phyloP scores from a whole-genome alignment of 2,113 vertebrate genomes.

The Sapayoa aenigma region DNA sequence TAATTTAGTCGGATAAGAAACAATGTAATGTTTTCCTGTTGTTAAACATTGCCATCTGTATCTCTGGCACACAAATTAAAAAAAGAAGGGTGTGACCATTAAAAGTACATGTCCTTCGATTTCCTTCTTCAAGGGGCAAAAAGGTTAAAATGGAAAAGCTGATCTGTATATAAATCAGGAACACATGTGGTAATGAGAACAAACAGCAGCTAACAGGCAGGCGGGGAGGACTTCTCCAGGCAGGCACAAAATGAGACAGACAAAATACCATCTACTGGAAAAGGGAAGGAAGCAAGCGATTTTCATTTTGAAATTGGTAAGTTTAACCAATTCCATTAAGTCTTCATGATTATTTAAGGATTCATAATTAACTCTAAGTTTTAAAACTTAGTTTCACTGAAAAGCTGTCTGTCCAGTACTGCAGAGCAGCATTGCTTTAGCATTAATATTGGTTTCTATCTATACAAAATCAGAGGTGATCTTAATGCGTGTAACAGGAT shows the following conservation, averaged over 20 bases:
- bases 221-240: not conserved
- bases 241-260: not conserved
- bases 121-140: slow-evolving; percentile 55
- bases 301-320: not conserved
- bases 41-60: slow-evolving; percentile 61
- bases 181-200: slow-evolving; percentile 56
- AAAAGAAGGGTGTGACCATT: slow-evolving; percentile 56
- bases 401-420: not conserved
- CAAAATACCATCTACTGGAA: slow-evolving; percentile 7
- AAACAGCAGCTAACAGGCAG: slow-evolving; percentile 52
- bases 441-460: not conserved
- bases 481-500: not conserved
- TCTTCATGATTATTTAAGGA: not conserved
- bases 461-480: not conserved
- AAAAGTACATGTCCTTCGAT: slow-evolving; percentile 54
- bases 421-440: not conserved
- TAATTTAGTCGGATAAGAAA: slow-evolving; percentile 51
- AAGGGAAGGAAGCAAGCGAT: not conserved
- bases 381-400: not conserved
- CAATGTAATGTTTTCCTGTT: slow-evolving; percentile 56
- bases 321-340: not conserved
- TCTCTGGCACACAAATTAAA: slow-evolving; percentile 55
- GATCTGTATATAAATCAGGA: slow-evolving; percentile 40
- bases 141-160: slow-evolving; percentile 57
- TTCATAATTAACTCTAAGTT: not conserved